Evolutionary conservation across 1,140 invertebrate genomes (phyloP).

Genomic region (Drosophila sp.): DNA sequence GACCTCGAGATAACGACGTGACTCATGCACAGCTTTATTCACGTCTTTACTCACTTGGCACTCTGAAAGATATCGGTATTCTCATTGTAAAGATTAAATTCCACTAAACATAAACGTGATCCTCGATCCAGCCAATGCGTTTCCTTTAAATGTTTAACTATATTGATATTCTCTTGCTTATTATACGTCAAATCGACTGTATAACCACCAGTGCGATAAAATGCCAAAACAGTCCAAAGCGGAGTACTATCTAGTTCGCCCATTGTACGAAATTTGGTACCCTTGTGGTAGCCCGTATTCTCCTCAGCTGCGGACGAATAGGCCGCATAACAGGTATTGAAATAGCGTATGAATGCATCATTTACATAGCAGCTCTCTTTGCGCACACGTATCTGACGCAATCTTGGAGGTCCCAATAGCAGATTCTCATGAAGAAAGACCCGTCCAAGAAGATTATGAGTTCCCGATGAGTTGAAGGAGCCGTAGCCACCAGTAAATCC

Average conservation of each 20-base stretch:
- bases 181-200: constrained; percentile 48
- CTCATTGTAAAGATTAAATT: constrained; percentile 71
- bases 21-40: background rate
- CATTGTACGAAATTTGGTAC: constrained; percentile 38
- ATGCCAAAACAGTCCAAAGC: constrained; percentile 51
- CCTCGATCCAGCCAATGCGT: constrained; percentile 68
- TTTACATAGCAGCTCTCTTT: constrained; percentile 65
- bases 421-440: constrained; percentile 69
- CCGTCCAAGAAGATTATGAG: constrained; percentile 23
- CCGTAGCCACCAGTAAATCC: background rate
- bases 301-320: constrained; percentile 49
- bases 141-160: constrained; percentile 26
- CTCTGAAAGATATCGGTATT: constrained; percentile 70
- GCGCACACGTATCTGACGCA: constrained; percentile 66
- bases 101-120: constrained; percentile 58
- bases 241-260: constrained; percentile 35
- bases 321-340: constrained; percentile 64
- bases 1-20: too few relatives aligned
- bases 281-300: background rate
- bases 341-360: constrained; percentile 71
- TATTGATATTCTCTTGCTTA: constrained; percentile 31
- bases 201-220: constrained; percentile 63
- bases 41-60: constrained; percentile 48
- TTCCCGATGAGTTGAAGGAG: background rate
- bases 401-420: constrained; percentile 66